These are phyloP conservation scores for Andrena haemorrhoa DNA, from an alignment of 2,888 invertebrate species.

Conservation along the genomic window DNA sequence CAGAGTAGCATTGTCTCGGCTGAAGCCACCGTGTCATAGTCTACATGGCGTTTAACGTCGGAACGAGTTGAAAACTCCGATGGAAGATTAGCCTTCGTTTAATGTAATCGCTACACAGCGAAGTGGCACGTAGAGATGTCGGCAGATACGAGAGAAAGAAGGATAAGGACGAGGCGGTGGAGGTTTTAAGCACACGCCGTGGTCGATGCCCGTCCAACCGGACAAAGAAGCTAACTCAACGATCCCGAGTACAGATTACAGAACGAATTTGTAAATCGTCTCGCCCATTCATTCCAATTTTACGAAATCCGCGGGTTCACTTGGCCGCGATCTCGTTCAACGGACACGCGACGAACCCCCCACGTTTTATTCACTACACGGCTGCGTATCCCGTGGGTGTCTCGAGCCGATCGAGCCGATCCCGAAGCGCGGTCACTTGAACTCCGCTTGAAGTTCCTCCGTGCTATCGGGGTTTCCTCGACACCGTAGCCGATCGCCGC, in stretches of 20 bases:
- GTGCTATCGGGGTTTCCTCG: conserved; percentile 22
- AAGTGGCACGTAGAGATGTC: conserved; percentile 4
- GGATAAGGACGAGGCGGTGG: conserved; percentile 19
- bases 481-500: conserved; percentile 22
- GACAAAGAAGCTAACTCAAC: conserved; percentile 8
- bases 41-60: conserved; percentile 20
- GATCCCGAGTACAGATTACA: not conserved
- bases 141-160: not conserved
- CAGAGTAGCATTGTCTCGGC: not conserved
- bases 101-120: not conserved
- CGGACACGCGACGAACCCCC: too few relatives aligned
- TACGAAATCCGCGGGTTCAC: not conserved
- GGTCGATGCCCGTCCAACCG: not conserved
- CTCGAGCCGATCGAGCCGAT: too few relatives aligned
- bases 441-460: conserved; percentile 27
- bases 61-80: conserved; percentile 15
- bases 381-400: not conserved
- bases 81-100: conserved; percentile 10
- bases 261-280: not conserved
- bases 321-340: not conserved
- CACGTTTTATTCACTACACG: conserved; percentile 6
- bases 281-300: not conserved
- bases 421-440: not conserved
- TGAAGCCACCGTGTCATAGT: conserved; percentile 4
- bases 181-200: conserved; percentile 46